Evolutionary conservation across 2,797 vertebrate genomes (phyloP).

Genomic region (Sphaeramia orbicularis): DNA sequence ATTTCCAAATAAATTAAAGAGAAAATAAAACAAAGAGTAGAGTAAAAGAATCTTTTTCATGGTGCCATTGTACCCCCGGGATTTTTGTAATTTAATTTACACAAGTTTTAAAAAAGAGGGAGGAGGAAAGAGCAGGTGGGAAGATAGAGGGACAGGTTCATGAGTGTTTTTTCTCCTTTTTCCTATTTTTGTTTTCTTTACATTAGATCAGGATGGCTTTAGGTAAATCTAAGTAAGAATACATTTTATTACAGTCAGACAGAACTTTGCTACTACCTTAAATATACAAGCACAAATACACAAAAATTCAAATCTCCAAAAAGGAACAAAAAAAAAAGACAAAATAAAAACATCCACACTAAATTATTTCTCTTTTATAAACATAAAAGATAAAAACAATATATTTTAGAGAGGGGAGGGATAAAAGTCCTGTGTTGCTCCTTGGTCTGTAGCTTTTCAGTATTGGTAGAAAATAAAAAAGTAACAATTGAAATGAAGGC

Average conservation of each 20-base stretch:
- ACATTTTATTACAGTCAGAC: constrained; percentile 89
- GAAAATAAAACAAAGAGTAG: constrained; percentile 41
- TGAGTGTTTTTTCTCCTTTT: constrained; percentile 80
- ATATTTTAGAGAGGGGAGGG: constrained; percentile 83
- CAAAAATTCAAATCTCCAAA: constrained; percentile 82
- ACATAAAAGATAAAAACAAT: constrained; percentile 86
- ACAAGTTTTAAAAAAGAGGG: constrained; percentile 80
- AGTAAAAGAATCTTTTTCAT: constrained; percentile 67
- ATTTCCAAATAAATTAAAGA: constrained; percentile 73
- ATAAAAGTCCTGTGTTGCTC: constrained; percentile 91
- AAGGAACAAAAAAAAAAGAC: constrained; percentile 64
- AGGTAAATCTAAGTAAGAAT: constrained; percentile 87
- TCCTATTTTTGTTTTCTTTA: constrained; percentile 83
- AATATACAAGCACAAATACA: constrained; percentile 91
- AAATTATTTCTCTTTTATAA: constrained; percentile 86
- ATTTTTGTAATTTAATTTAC: constrained; percentile 80
- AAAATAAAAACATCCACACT: constrained; percentile 86
- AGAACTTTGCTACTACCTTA: constrained; percentile 89
- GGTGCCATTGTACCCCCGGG: constrained; percentile 78
- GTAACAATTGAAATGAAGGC: constrained; percentile 83
- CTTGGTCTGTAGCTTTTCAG: constrained; percentile 96
- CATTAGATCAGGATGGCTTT: constrained; percentile 87
- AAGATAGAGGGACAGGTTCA: constrained; percentile 59
- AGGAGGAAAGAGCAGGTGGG: constrained; percentile 65
- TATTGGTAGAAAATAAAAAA: constrained; percentile 85